Percentiles rank a stretch among this genome's conserved stretches.
Conservation (phyloP, 2,113 vertebrate genomes). For the Jacana jacana region DNA sequence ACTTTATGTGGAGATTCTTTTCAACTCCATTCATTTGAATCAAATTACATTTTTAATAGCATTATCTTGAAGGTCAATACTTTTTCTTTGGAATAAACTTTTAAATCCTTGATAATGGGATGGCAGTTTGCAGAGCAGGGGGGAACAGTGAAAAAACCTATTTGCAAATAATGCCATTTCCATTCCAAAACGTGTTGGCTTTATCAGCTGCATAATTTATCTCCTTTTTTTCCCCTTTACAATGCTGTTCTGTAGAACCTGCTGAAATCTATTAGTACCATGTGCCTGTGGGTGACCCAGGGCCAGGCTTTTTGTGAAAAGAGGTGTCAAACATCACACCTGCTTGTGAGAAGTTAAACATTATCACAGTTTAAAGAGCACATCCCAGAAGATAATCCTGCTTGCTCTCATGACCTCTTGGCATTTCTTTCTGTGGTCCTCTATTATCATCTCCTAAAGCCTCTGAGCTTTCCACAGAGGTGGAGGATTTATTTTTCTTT, state of each 20-base stretch:
- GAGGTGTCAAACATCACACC: not conserved
- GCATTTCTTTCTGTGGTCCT: slow-evolving; percentile 1
- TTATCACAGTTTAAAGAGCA: slow-evolving; percentile 44
- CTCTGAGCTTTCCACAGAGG: not conserved
- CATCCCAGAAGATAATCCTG: slow-evolving; percentile 17
- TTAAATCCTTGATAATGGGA: slow-evolving; percentile 14
- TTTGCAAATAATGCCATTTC: slow-evolving; percentile 51
- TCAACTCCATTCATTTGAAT: slow-evolving; percentile 46
- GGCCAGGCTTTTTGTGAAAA: not conserved
- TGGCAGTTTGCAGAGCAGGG: not conserved
- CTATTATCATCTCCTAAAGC: not conserved
- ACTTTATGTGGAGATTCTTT: slow-evolving; percentile 57
- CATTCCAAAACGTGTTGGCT: slow-evolving; percentile 12
- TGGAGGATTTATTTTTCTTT: not conserved
- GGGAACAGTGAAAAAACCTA: not conserved
- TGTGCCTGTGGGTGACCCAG: not conserved
- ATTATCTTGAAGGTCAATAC: slow-evolving; percentile 65
- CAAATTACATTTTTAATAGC: slow-evolving; percentile 56
- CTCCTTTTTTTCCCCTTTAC: not conserved
- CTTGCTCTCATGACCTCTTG: not conserved
- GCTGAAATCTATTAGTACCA: slow-evolving; percentile 14
- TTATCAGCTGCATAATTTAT: slow-evolving; percentile 5
- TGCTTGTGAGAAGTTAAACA: slow-evolving; percentile 16
- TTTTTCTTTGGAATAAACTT: slow-evolving; percentile 39
- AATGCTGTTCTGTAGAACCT: not conserved